A percentile compares a stretch with the other conserved stretches of the same genome.
These are phyloP conservation scores for Neria commutata DNA, from an alignment of 2,888 invertebrate species.

Conservation along the genomic window DNA sequence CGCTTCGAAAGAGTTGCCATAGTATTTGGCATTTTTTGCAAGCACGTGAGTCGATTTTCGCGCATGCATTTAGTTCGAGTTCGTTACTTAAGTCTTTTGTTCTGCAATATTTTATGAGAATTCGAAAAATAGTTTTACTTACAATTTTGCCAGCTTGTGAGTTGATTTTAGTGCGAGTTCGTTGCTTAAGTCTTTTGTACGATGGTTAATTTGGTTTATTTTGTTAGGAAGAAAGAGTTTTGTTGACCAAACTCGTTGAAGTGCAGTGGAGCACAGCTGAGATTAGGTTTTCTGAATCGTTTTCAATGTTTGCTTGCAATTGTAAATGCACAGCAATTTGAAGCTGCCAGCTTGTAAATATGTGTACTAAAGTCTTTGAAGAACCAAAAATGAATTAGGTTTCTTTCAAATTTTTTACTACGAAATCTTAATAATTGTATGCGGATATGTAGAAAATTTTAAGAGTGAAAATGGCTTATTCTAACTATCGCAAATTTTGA, in stretches of 20 bases:
- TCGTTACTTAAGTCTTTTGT: constrained; percentile 19
- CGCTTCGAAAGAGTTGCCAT: no score
- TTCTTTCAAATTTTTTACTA: not conserved
- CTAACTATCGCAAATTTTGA: no score
- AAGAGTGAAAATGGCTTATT: no score
- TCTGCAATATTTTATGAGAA: not conserved
- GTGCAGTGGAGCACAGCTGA: no score
- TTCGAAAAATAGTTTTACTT: constrained; percentile 9
- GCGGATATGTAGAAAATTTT: no score
- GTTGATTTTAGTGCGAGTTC: constrained; percentile 35
- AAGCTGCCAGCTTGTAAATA: no score
- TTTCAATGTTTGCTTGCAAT: not conserved
- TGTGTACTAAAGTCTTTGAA: no score
- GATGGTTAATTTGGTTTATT: no score
- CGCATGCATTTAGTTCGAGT: constrained; percentile 25
- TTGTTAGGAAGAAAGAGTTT: no score
- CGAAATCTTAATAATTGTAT: no score
- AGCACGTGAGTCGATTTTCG: not conserved
- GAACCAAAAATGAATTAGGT: not conserved
- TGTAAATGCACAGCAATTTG: not conserved
- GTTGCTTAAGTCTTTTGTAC: constrained; percentile 47
- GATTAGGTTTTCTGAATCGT: no score
- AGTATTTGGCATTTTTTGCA: not conserved
- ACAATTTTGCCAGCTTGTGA: constrained; percentile 5
- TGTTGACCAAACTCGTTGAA: no score